Evolutionary conservation across 2,113 vertebrate genomes (phyloP).

Genomic region (Pedionomus torquatus): DNA sequence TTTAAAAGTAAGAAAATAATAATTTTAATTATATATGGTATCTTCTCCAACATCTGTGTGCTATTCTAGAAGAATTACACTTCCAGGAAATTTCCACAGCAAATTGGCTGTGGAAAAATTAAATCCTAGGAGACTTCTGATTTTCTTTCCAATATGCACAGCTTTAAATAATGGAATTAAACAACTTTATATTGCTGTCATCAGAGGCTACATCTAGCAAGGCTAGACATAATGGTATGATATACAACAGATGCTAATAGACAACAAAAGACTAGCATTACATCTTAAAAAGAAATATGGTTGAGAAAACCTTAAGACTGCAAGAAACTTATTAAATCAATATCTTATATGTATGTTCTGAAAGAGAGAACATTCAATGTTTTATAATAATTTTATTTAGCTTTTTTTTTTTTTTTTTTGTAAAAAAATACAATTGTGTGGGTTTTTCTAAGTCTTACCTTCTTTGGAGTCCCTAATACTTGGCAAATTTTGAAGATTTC

Average conservation of each 20-base stretch:
- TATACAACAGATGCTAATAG: neutral
- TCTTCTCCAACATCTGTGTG: neutral
- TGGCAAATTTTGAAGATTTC: slow-evolving; percentile 99
- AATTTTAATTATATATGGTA: neutral
- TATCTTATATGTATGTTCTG: neutral
- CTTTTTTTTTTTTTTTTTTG: neutral
- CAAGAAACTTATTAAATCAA: neutral
- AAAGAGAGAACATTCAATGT: neutral
- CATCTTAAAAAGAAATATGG: neutral
- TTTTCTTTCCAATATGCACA: neutral
- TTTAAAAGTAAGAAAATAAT: neutral
- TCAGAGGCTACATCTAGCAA: neutral
- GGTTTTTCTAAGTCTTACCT: slow-evolving; percentile 74
- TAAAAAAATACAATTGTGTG: neutral
- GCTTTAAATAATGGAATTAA: neutral
- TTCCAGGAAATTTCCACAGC: neutral
- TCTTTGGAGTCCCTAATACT: slow-evolving; percentile 95
- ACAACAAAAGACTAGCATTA: neutral
- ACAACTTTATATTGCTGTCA: neutral
- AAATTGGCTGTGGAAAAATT: neutral
- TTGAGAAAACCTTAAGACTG: neutral
- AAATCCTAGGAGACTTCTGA: neutral
- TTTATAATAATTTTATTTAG: neutral
- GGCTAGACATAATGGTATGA: neutral
- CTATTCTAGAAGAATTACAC: neutral